These are phyloP conservation scores for Xenus cinereus DNA, from an alignment of 2,113 vertebrate species.

Conservation along the genomic window DNA sequence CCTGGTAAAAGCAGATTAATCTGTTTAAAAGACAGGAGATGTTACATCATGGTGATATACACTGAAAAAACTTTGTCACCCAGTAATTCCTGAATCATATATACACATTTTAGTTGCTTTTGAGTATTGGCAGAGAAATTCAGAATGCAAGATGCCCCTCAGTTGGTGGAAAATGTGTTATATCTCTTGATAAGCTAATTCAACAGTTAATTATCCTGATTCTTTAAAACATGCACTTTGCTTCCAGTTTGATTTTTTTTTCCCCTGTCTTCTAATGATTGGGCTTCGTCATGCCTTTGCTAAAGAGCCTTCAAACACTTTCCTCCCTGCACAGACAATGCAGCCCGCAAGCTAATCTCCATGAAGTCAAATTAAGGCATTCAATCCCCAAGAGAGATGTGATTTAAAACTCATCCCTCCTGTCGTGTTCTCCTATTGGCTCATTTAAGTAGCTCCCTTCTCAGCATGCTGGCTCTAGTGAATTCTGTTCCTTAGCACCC, in stretches of 20 bases:
- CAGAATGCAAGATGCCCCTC: neutral
- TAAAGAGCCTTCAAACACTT: conserved; percentile 62
- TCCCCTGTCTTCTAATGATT: neutral
- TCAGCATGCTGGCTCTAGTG: conserved; percentile 37
- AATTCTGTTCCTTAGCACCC: conserved; percentile 59
- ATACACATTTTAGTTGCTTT: neutral
- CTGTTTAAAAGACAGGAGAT: conserved; percentile 11
- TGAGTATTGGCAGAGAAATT: neutral
- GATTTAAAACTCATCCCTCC: conserved; percentile 64
- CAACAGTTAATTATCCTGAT: conserved; percentile 32
- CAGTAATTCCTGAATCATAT: neutral
- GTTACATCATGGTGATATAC: neutral
- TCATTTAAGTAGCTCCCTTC: conserved; percentile 62
- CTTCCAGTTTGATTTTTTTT: neutral
- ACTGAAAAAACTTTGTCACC: conserved; percentile 1
- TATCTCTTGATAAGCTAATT: conserved; percentile 34
- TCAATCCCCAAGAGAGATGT: conserved; percentile 23
- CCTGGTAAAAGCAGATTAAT: conserved; percentile 13
- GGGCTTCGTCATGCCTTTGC: conserved; percentile 11
- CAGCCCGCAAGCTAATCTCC: conserved; percentile 62
- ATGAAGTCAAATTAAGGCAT: conserved; percentile 63
- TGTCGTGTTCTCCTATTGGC: conserved; percentile 62
- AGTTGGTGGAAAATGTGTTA: conserved; percentile 1
- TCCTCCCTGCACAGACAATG: conserved; percentile 14
- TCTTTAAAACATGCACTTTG: conserved; percentile 21